Conservation (phyloP, 2,113 vertebrate species). For the Jaculus jaculus region DNA sequence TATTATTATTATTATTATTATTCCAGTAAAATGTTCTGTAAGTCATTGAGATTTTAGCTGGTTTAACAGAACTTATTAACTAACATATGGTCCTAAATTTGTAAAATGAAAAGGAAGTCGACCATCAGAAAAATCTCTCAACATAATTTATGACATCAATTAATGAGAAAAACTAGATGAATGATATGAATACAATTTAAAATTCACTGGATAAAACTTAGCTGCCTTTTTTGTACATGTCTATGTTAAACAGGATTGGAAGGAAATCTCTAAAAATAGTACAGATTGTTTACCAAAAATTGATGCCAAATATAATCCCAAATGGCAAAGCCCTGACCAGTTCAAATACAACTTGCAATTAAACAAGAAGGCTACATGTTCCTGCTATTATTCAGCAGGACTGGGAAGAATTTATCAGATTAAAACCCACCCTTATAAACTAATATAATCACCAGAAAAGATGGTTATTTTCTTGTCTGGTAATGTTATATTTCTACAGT, state of each 20-base stretch:
- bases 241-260: constrained; percentile 47
- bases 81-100: not conserved
- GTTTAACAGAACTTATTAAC: constrained; percentile 18
- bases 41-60: not conserved
- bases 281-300: constrained; percentile 19
- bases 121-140: constrained; percentile 33
- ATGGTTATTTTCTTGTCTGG: constrained; percentile 18
- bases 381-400: constrained; percentile 14
- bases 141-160: constrained; percentile 43
- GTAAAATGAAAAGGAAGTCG: constrained; percentile 32
- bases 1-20: not conserved
- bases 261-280: constrained; percentile 54
- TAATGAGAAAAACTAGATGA: constrained; percentile 29
- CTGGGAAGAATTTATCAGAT: constrained; percentile 6
- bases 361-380: not conserved
- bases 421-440: not conserved
- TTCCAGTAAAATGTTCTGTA: not conserved
- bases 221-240: not conserved
- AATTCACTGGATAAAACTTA: constrained; percentile 46
- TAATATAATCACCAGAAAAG: constrained; percentile 44
- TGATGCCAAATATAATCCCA: constrained; percentile 37
- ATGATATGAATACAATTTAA: constrained; percentile 53
- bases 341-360: constrained; percentile 49
- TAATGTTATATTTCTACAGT: constrained; percentile 32
- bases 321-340: constrained; percentile 52